phyloP scores from a whole-genome alignment of 2,797 vertebrate genomes.

The Acipenser transmontanus region DNA sequence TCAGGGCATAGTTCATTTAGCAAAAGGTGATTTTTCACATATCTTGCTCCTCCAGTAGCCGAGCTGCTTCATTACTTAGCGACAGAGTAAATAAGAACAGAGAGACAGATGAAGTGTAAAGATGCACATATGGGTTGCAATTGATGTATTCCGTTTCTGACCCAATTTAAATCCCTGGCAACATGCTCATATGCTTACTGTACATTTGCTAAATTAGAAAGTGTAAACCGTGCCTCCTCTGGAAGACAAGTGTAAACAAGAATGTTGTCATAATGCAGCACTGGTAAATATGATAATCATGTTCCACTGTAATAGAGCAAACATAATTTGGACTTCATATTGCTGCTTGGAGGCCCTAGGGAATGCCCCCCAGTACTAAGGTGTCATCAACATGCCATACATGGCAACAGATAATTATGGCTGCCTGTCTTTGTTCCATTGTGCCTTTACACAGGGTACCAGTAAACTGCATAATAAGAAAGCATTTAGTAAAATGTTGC shows the following conservation, averaged over 20 bases:
- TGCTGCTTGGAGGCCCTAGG: constrained; percentile 59
- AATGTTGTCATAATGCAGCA: constrained; percentile 60
- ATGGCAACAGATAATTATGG: constrained; percentile 72
- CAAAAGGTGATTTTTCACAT: constrained; percentile 74
- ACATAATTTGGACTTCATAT: constrained; percentile 74
- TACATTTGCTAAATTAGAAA: constrained; percentile 70
- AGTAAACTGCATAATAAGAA: constrained; percentile 59
- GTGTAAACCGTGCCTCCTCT: constrained; percentile 54
- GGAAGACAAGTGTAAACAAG: constrained; percentile 71
- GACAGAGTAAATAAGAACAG: constrained; percentile 58
- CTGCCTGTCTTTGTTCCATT: constrained; percentile 68
- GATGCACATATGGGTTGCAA: constrained; percentile 70
- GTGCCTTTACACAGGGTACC: constrained; percentile 56
- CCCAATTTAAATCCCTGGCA: constrained; percentile 76
- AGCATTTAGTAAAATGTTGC: constrained; percentile 35
- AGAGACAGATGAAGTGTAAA: constrained; percentile 39
- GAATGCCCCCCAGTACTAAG: constrained; percentile 59
- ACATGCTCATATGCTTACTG: constrained; percentile 71
- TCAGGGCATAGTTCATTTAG: constrained; percentile 57
- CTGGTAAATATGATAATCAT: constrained; percentile 64
- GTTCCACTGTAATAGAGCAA: constrained; percentile 49
- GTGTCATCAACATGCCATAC: constrained; percentile 68
- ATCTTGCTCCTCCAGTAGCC: constrained; percentile 70
- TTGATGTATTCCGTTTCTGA: constrained; percentile 75
- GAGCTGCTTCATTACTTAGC: constrained; percentile 66